Evolutionary conservation across 2,888 invertebrate genomes (phyloP).

Genomic region (Drosophila sordidula): DNA sequence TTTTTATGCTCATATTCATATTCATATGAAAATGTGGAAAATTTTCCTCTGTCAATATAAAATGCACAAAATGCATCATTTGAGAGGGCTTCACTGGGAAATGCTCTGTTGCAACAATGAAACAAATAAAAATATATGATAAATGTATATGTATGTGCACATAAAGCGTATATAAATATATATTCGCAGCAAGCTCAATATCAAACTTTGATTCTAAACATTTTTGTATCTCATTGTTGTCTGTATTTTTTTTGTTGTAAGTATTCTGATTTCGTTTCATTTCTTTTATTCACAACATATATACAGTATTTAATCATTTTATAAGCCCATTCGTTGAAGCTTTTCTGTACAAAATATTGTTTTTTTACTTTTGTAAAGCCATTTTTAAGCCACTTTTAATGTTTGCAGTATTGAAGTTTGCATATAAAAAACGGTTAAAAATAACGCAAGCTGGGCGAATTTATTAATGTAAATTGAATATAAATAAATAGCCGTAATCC

Average conservation of each 20-base stretch:
- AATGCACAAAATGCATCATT: background rate
- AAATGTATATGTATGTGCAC: background rate
- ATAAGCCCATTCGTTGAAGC: no score
- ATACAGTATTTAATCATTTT: background rate
- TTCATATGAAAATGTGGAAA: slow-evolving; percentile 15
- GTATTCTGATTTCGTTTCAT: no score
- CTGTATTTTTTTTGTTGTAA: background rate
- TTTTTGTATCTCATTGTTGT: background rate
- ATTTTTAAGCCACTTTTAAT: background rate
- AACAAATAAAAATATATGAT: background rate
- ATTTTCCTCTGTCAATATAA: background rate
- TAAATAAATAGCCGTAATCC: slow-evolving; percentile 10
- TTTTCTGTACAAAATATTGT: no score
- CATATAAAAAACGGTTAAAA: background rate
- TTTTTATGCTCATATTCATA: background rate
- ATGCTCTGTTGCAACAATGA: no score
- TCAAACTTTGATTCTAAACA: background rate
- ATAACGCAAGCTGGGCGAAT: slow-evolving; percentile 5
- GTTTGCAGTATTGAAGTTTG: no score
- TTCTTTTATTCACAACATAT: background rate
- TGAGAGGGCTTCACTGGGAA: background rate
- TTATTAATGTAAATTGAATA: slow-evolving; percentile 46
- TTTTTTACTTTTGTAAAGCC: background rate
- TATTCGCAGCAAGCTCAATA: slow-evolving; percentile 1
- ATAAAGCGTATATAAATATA: background rate